Evolutionary conservation across 2,113 vertebrate species (phyloP).

Genomic region (Oncorhynchus nerka): DNA sequence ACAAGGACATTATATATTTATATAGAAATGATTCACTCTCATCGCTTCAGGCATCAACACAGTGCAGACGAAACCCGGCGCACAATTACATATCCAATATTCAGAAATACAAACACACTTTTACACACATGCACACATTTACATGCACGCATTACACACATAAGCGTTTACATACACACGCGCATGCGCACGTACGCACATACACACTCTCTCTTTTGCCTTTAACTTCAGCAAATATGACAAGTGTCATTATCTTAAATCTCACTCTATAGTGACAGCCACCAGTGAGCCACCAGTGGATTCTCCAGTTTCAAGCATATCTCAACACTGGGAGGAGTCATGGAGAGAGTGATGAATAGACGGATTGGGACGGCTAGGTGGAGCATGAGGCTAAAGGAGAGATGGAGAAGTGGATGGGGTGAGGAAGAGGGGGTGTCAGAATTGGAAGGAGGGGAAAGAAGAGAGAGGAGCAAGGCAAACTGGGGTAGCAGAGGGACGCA

Average conservation of each 20-base stretch:
- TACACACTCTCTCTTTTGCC: neutral
- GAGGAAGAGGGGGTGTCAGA: neutral
- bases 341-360: neutral
- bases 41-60: constrained; percentile 15
- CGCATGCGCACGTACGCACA: neutral
- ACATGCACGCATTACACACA: neutral
- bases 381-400: neutral
- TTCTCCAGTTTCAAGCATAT: neutral
- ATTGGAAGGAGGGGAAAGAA: constrained; percentile 7
- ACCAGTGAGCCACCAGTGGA: constrained; percentile 1
- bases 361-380: neutral
- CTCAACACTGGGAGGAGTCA: neutral
- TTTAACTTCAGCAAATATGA: too few relatives aligned
- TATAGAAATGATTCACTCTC: constrained; percentile 32
- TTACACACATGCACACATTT: neutral
- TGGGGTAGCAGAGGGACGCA: neutral
- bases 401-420: neutral
- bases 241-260: too few relatives aligned
- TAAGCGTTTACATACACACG: neutral
- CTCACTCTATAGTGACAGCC: too few relatives aligned
- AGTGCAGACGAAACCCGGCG: neutral
- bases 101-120: neutral
- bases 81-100: neutral
- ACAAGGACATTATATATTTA: constrained; percentile 44
- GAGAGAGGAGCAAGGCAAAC: neutral